Percentiles rank a stretch among this genome's conserved stretches.
Evolutionary conservation across 2,888 invertebrate species (phyloP).

Genomic region (Linnaemya tessellans): DNA sequence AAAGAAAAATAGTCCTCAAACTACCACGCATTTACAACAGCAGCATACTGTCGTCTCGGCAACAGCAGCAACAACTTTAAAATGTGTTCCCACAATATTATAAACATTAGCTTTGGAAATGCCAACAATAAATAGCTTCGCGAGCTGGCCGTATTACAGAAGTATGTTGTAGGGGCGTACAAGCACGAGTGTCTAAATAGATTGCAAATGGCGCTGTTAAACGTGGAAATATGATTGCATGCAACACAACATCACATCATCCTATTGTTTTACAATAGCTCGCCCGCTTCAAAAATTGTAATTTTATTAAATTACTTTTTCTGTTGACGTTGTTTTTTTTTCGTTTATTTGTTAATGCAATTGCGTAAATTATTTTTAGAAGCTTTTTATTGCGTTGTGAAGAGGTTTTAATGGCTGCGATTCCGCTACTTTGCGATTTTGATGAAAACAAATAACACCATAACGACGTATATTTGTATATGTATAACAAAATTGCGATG

Average conservation of each 20-base stretch:
- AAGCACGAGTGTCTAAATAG: neutral
- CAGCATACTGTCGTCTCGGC: constrained; percentile 25
- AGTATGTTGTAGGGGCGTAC: neutral
- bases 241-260: constrained; percentile 39
- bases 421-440: constrained; percentile 66
- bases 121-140: constrained; percentile 41
- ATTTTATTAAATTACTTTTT: constrained; percentile 48
- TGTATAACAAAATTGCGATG: constrained; percentile 38
- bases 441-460: constrained; percentile 63
- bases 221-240: constrained; percentile 45
- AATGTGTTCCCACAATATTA: constrained; percentile 42
- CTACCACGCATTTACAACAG: constrained; percentile 41
- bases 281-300: constrained; percentile 31
- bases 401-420: constrained; percentile 71
- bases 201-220: constrained; percentile 21
- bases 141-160: constrained; percentile 15
- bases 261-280: constrained; percentile 50
- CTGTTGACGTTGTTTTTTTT: constrained; percentile 11
- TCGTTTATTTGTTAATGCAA: constrained; percentile 71
- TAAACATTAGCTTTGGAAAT: constrained; percentile 55
- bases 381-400: constrained; percentile 69
- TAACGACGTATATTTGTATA: constrained; percentile 9
- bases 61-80: constrained; percentile 22
- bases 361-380: constrained; percentile 73
- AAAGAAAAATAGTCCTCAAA: constrained; percentile 73